Evolutionary conservation across 2,797 vertebrate genomes (phyloP).

Genomic region (Geotrypetes seraphini): DNA sequence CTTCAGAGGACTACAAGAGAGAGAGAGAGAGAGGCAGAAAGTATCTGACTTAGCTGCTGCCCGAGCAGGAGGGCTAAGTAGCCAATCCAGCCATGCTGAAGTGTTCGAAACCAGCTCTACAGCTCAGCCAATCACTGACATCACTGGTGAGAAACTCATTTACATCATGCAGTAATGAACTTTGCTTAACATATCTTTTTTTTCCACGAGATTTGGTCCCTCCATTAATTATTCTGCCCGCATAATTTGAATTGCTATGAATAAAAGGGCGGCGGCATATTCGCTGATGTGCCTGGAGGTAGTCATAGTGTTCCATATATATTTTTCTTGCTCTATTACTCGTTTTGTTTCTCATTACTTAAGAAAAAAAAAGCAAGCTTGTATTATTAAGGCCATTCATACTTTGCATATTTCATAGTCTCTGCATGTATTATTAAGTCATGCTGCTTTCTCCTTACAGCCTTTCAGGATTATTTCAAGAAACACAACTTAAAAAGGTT

Average conservation of each 20-base stretch:
- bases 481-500: conserved; percentile 19
- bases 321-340: conserved; percentile 22
- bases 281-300: conserved; percentile 41
- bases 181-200: conserved; percentile 72
- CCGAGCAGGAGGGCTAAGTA: conserved; percentile 69
- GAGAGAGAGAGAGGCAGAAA: conserved; percentile 57
- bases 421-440: conserved; percentile 27
- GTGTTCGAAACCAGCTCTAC: conserved; percentile 62
- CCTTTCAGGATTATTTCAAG: conserved; percentile 22
- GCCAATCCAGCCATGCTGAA: conserved; percentile 65
- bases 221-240: conserved; percentile 68
- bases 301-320: conserved; percentile 35
- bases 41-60: conserved; percentile 66
- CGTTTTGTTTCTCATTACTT: conserved; percentile 24
- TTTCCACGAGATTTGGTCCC: conserved; percentile 51
- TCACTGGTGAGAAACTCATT: conserved; percentile 76
- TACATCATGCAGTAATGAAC: conserved; percentile 81
- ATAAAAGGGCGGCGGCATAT: conserved; percentile 47
- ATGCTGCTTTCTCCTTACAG: no score
- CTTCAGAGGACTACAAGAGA: conserved; percentile 76
- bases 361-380: conserved; percentile 23
- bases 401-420: conserved; percentile 14
- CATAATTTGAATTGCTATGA: conserved; percentile 61
- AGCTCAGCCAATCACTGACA: conserved; percentile 72
- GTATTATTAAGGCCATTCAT: conserved; percentile 7